Evolutionary conservation across 2,113 vertebrate genomes (phyloP), one percentile per base, ranked within the genome.

Genomic region (Hippocampus barbouri): DNA sequence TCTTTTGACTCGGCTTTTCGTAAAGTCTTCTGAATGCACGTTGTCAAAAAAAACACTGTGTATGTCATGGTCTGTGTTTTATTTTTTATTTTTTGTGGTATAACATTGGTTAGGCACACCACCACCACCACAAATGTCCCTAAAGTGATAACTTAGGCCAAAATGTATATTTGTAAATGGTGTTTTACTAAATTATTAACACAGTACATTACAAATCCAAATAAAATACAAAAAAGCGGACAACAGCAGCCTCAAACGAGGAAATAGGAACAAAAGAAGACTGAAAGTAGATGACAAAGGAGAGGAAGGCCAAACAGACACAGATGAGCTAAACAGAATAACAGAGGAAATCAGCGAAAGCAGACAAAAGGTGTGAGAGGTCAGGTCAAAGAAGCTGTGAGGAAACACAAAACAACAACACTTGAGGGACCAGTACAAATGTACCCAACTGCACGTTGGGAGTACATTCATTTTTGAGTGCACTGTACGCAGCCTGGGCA

Each of bases 401-500:
- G 18, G 18, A 21, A 53, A 47, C 15, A 47, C 15, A 49, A 21
- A 53, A 53, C 51, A 53, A 20, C 21, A 20, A 53, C 51, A 53
- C 51, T 53, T n/a, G 51, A 21, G 51, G 20, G 16, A 51, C 47
- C 15, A 18, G 5, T 20, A 16, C 16, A 51, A 51, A 51, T n/a
- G 8, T 49, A 49, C 47, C 16, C 47, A 49, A 16, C 15, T 49
- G 47, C 14, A 5, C 4, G 47, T 18, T 49, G 15, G 47, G 16
- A 49, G 47, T 49, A 16, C 14, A 49, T 49, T 49, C 49, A 51
- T 8, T 20, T 51, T 51, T 7, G 8, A 69, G 49, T 71, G 63
- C 81, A 20, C 69, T 65, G 65, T 76, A 70, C 18, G 1, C 45
- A 12, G 57, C 77, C 76, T 84, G 56, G 5, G 62, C 75, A 34